Conservation (phyloP, 2,113 vertebrate species). For the Hymenochirus boettgeri region DNA sequence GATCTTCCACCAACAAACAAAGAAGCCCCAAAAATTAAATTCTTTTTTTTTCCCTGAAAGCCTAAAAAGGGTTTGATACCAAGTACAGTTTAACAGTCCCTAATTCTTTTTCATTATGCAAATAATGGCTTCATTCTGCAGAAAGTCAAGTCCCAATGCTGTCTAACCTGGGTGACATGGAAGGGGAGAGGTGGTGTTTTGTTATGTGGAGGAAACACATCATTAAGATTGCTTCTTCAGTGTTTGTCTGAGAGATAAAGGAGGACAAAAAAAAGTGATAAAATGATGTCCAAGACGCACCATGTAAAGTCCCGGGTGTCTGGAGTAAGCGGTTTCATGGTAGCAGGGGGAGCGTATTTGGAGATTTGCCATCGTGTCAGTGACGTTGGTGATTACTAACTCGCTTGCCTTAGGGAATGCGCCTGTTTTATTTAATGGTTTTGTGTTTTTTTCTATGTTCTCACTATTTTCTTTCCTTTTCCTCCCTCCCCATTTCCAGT, state of each 20-base stretch:
- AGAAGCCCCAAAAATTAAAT: too few species aligned
- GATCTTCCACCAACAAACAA: too few species aligned
- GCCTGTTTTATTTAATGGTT: constrained; percentile 8
- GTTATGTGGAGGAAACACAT: constrained; percentile 34
- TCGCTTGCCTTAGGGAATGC: constrained; percentile 26
- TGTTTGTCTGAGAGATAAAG: constrained; percentile 46
- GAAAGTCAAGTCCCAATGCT: neutral
- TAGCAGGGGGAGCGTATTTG: constrained; percentile 35
- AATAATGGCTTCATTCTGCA: neutral
- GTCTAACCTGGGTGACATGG: constrained; percentile 5
- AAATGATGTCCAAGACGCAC: constrained; percentile 39
- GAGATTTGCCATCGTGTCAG: constrained; percentile 42
- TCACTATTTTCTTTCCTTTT: too few species aligned
- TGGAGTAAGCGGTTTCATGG: constrained; percentile 43
- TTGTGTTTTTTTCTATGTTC: constrained; percentile 18
- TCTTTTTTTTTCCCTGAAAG: too few species aligned
- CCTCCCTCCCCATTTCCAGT: neutral
- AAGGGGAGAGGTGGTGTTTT: constrained; percentile 32
- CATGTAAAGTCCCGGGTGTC: constrained; percentile 39
- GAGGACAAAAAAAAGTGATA: constrained; percentile 42
- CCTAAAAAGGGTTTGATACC: too few species aligned
- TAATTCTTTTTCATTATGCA: neutral
- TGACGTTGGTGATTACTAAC: constrained; percentile 34
- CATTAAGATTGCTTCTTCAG: constrained; percentile 45
- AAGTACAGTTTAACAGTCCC: too few species aligned